Base-by-base conservation (phyloP, 2,888 invertebrate species). In the Dorcus hopei region DNA sequence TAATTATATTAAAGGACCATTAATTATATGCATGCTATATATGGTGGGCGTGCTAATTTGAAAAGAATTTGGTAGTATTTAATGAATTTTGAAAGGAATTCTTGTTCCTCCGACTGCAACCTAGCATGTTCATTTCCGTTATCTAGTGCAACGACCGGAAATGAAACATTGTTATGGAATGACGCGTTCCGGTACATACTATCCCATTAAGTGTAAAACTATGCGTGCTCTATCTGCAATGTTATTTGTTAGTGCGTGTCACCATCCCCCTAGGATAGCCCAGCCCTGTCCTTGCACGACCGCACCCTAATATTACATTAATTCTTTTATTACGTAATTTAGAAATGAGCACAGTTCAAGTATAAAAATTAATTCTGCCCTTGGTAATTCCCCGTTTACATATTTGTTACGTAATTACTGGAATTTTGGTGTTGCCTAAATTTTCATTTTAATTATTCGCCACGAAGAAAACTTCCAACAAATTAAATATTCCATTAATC, bases 191-290 rank as follows among this genome's bases (percentile, higher is more conserved):
- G 48, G 61, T 64, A 68, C 65, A 67, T 68, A 68, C 67, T 68
- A 64, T 65, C 64, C 70, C 69, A 70, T 70, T 70, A 70, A 66
- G 70, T 64, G 67, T 68, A 67, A 68, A 72, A 74, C 70, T 73
- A 73, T 75, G 75, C 74, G 75, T 75, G 73, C 68, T 71, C 68
- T 69, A 74, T 74, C 69, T 72, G 70, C 72, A 72, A 65, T 70
- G 70, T 67, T 70, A 72, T 70, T 71, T 70, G 68, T 66, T 49
- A 65, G 70, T 74, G 73, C 72, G 72, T 74, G 67, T 59, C 63
- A 54, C 53, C 61, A 63, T 67, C 60, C 65, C 66, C 69, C 65
- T 57, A 66, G 66, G 67, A 64, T 65, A 56, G 61, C 63, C 65
- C 61, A 61, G 61, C 64, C 65, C 64, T 60, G 63, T 62, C 61